Conservation (phyloP, 2,113 vertebrate species). For the Psilopsiagon aurifrons region DNA sequence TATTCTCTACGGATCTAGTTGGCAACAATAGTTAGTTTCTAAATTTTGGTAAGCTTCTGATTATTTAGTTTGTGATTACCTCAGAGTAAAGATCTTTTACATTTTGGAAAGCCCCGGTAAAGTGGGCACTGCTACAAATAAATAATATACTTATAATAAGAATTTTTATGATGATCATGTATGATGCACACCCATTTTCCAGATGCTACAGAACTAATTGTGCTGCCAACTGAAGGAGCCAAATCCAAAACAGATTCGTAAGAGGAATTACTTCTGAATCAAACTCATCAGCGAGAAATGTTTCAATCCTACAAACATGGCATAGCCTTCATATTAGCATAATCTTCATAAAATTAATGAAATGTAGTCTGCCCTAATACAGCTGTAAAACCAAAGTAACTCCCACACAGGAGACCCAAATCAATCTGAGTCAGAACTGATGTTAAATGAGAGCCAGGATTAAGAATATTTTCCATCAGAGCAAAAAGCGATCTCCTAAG, state of each 20-base stretch:
- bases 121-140: conserved; percentile 1
- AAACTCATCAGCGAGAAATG: conserved; percentile 20
- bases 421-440: neutral
- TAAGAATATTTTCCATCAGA: neutral
- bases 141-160: conserved; percentile 4
- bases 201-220: conserved; percentile 47
- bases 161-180: neutral
- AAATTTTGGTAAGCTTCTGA: conserved; percentile 38
- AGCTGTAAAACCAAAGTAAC: neutral
- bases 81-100: neutral
- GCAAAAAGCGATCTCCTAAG: neutral
- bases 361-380: neutral
- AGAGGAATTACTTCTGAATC: conserved; percentile 45
- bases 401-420: neutral
- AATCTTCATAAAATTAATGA: conserved; percentile 8
- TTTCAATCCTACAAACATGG: neutral
- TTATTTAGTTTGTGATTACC: conserved; percentile 36
- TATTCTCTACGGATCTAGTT: conserved; percentile 18
- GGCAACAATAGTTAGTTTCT: conserved; percentile 1
- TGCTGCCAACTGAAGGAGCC: conserved; percentile 47
- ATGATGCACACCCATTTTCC: conserved; percentile 35
- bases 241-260: conserved; percentile 42
- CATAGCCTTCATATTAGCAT: neutral
- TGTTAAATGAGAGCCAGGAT: neutral
- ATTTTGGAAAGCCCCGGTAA: neutral